Evolutionary conservation across 2,113 vertebrate genomes (phyloP).

Genomic region (Mustelus asterias): DNA sequence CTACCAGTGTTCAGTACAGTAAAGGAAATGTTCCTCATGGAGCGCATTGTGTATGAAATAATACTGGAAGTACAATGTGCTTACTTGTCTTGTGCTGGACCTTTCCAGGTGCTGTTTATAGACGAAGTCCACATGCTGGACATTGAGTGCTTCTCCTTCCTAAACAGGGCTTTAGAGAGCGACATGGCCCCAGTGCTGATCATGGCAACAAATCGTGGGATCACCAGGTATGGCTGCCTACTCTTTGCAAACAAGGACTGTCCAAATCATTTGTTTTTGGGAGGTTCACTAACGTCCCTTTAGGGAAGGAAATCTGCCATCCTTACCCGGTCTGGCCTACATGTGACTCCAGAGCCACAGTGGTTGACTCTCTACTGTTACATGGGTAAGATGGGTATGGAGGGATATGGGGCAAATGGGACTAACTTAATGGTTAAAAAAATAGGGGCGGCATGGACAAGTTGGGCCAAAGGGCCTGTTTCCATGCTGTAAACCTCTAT

Average conservation of each 20-base stretch:
- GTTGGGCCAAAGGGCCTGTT: too few relatives aligned
- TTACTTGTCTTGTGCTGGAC: neutral
- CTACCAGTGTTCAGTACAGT: neutral
- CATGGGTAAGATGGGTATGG: too few relatives aligned
- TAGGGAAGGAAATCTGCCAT: too few relatives aligned
- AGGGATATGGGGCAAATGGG: too few relatives aligned
- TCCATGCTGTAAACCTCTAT: too few relatives aligned
- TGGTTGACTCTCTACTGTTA: too few relatives aligned
- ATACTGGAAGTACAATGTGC: neutral
- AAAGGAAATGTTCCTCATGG: too few relatives aligned
- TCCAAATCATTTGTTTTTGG: neutral
- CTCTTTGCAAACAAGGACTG: neutral
- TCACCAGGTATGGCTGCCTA: conserved; percentile 65
- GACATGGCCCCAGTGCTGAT: conserved; percentile 86
- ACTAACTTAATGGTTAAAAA: too few relatives aligned
- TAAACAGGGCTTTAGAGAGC: conserved; percentile 84
- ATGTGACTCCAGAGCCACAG: too few relatives aligned
- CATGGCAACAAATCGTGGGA: conserved; percentile 88
- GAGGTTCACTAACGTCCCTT: neutral
- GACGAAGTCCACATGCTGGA: conserved; percentile 93
- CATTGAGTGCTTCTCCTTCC: conserved; percentile 88
- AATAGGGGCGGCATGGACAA: too few relatives aligned
- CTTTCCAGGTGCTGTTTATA: conserved; percentile 78
- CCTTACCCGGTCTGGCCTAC: too few relatives aligned
- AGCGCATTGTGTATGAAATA: neutral